Base-by-base conservation (phyloP, 2,797 vertebrate genomes). In the Catamblyrhynchus diadema region DNA sequence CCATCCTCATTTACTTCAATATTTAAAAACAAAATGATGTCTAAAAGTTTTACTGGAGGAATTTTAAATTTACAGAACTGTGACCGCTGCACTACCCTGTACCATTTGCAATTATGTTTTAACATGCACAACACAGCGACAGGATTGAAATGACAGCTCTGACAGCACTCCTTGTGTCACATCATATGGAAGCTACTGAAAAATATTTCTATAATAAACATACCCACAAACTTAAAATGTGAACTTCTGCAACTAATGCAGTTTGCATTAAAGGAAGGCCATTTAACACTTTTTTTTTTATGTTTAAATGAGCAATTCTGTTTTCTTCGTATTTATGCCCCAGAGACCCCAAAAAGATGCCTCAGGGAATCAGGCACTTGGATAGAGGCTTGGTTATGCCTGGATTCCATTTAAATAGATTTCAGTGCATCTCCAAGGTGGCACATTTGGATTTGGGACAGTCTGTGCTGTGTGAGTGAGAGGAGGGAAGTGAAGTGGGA, bases 141-240 rank as follows among this genome's bases (percentile, higher is more conserved):
- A 83, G 87, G 77, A 70, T 35, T 84, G 87, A 92, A 94, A 62
- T 94, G 94, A 96, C 94, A 96, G 95, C 89, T 97, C 95, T 97
- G 94, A 94, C 94, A 96, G 95, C 91, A 4, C 94, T 96, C 91
- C 95, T 96, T 96, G 95, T 96, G 95, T 96, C 94, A 93, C 94
- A 94, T 96, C 95, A 96, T 93, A 95, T 96, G 96, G 95, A 94
- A 96, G 89, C 89, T 64, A 94, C 85, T 77, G 80, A 95, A 93
- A 96, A 96, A 93, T 93, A 95, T 94, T 95, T 96, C 95, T 95
- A 62, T 95, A 96, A 96, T 94, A 96, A 97, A 94, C 93, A 94
- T 65, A 95, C 23, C 82, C 93, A 95, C 70, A 95, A 96, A 94
- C 87, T 92, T 94, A 65, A 94, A 90, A 94, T 62, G 86, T 89